Percentiles rank a stretch among this genome's conserved stretches.
These are phyloP conservation scores for Seira musarum DNA, from an alignment of 2,888 invertebrate genomes.

Conservation along the genomic window DNA sequence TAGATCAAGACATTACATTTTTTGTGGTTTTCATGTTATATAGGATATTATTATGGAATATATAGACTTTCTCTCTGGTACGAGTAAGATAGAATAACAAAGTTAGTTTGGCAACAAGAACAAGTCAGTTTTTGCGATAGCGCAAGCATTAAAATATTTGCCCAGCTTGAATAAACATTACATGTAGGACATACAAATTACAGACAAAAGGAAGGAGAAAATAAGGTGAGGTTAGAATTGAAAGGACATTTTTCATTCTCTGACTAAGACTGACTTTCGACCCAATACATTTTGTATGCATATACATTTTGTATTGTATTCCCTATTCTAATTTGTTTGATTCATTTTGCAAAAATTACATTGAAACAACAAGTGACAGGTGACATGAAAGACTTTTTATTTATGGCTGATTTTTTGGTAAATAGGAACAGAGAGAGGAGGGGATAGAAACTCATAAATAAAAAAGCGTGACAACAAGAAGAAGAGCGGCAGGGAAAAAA, in stretches of 20 bases:
- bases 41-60: too few relatives aligned
- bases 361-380: conserved; percentile 11
- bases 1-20: too few relatives aligned
- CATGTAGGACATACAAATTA: conserved; percentile 2
- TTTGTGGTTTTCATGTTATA: too few relatives aligned
- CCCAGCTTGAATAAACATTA: background rate
- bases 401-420: too few relatives aligned
- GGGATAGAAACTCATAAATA: conserved; percentile 12
- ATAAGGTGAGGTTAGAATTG: background rate
- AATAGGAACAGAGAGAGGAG: background rate
- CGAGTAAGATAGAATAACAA: too few relatives aligned
- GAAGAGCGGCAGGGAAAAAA: background rate
- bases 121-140: too few relatives aligned
- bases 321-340: conserved; percentile 2
- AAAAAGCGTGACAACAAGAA: background rate
- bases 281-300: background rate
- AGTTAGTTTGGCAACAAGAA: too few relatives aligned
- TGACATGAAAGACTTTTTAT: background rate
- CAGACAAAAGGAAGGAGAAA: background rate
- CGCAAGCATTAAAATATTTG: background rate
- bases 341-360: background rate
- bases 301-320: background rate
- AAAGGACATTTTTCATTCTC: background rate
- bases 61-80: too few relatives aligned
- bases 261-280: background rate